Percentiles rank a stretch among this genome's conserved stretches.
Evolutionary conservation across 2,888 invertebrate genomes (phyloP).

Genomic region (Nomada fucata): DNA sequence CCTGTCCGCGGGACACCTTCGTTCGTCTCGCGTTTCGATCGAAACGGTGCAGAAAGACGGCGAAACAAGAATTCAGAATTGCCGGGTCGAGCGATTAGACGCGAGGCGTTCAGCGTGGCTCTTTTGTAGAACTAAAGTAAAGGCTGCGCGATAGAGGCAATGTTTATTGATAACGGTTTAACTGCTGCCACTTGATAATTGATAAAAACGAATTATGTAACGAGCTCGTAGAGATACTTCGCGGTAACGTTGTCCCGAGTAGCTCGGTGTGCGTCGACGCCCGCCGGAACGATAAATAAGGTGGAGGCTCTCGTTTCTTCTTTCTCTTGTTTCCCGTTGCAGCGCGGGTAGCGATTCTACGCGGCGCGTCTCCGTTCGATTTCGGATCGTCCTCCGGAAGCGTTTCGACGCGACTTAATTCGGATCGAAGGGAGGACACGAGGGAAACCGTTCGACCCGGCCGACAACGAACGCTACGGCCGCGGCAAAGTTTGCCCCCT

Average conservation of each 20-base stretch:
- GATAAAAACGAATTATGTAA: neutral
- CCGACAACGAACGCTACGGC: constrained; percentile 1
- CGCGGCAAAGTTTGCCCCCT: constrained; percentile 12
- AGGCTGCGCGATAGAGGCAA: neutral
- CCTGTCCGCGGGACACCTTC: too few relatives aligned
- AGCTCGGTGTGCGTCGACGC: too few relatives aligned
- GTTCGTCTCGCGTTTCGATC: too few relatives aligned
- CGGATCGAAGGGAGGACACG: constrained; percentile 3
- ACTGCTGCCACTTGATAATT: neutral
- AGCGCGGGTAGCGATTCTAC: neutral
- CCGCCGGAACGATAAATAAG: too few relatives aligned
- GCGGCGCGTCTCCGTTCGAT: neutral
- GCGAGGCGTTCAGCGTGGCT: too few relatives aligned
- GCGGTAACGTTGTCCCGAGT: neutral
- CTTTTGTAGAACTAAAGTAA: too few relatives aligned
- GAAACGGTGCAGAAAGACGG: too few relatives aligned
- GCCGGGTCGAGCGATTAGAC: too few relatives aligned
- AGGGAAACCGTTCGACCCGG: neutral
- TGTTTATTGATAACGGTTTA: neutral
- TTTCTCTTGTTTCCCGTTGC: neutral
- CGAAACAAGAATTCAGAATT: too few relatives aligned
- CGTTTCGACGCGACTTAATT: constrained; percentile 19
- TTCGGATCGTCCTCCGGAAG: constrained; percentile 1
- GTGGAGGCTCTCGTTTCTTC: too few relatives aligned
- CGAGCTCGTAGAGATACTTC: neutral